Percentiles rank a stretch among this genome's conserved stretches.
Evolutionary conservation across 1,140 invertebrate genomes (phyloP).

Genomic region (Hyphantria cunea): DNA sequence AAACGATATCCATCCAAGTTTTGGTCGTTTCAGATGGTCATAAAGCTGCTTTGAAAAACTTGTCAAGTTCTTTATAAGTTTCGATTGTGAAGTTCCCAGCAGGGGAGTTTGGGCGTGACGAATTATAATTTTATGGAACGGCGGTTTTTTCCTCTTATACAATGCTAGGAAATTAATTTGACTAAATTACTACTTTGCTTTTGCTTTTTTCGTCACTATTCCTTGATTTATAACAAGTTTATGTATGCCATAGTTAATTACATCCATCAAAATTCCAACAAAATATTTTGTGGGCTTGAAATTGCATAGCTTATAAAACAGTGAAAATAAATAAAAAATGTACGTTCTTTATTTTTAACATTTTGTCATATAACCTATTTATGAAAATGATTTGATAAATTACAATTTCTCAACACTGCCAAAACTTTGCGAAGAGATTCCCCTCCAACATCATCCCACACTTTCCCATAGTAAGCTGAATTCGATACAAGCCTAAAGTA

Average conservation of each 20-base stretch:
- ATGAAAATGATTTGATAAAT: no score
- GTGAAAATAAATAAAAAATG: no score
- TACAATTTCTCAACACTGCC: background rate
- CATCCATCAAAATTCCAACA: no score
- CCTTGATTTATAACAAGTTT: no score
- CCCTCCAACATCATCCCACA: background rate
- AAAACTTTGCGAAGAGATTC: background rate
- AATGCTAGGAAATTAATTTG: background rate
- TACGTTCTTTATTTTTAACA: no score
- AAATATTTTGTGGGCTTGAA: no score
- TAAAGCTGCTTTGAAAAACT: slow-evolving; percentile 4
- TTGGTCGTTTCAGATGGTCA: background rate
- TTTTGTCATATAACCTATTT: no score
- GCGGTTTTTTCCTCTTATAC: background rate
- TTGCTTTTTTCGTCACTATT: no score
- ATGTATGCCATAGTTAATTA: no score
- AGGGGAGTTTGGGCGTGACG: background rate
- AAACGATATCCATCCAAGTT: background rate
- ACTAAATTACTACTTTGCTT: background rate
- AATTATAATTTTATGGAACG: slow-evolving; percentile 8
- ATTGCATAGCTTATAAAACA: no score
- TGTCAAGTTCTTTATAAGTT: slow-evolving; percentile 6
- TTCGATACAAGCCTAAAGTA: slow-evolving; percentile 7
- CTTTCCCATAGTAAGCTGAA: background rate
- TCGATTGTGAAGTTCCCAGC: background rate